Base-by-base conservation (phyloP, 2,888 invertebrate genomes). In the Caenorhabditis drosophilae region DNA sequence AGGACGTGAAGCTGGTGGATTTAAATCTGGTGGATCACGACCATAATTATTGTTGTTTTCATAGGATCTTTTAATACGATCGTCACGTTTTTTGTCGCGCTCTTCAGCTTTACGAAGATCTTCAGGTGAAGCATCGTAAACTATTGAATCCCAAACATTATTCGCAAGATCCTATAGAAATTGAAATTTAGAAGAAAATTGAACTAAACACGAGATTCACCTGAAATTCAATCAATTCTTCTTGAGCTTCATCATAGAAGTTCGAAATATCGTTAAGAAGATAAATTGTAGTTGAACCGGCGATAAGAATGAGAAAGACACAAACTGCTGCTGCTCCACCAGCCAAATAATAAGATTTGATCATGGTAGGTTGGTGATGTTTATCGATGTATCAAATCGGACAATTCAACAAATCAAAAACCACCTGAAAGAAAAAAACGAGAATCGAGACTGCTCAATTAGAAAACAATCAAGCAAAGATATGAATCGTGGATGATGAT, bases 91-190 rank as follows among this genome's bases (percentile, higher is more conserved):
- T 40, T 54, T 36, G n/a, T 59, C 58, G 11, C 16, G 9, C 6
- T 63, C 50, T 41, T 63, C 63, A 2, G 58, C 57, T 35, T 63
- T 54, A 49, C 58, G 42, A 42, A 59, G 42, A 26, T 59, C 59
- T 52, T 59, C 64, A 27, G 64, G 64, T 6, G 58, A 55, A n/a
- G 62, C 51, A 27, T 58, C 60, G 23, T 41, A 36, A 2, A 60
- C 53, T 64, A 70, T 64, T 25, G 59, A 57, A 11, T 60, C 58
- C 70, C 70, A 70, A 6, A 63, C 63, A 36, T 53, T 61, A 46
- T 67, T 70, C 0, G 70, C 67, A 31, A 67, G 50, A 16, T 49
- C 58, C 70, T 70, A 27, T 1, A 60, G 20, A 15, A 48, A 22
- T 52, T n/a, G 34, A n/a, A 20, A 31, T 38, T 18, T 11, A 22